Base-by-base conservation (phyloP, 1,140 invertebrate species). In the Carcinoscorpius rotundicauda region DNA sequence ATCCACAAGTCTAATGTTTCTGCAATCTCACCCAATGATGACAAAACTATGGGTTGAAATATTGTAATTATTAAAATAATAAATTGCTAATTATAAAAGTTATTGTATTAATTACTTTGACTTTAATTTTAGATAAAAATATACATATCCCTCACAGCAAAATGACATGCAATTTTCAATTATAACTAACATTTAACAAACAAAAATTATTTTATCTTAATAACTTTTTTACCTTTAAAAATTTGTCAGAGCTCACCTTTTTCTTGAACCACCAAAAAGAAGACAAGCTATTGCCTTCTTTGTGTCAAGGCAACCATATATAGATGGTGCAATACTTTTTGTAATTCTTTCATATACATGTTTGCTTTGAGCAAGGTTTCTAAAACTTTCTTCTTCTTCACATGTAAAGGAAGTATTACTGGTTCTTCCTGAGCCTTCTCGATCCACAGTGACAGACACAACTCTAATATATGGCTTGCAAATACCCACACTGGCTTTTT, bases 241-340 rank as follows among this genome's bases (percentile, higher is more conserved):
- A 29, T 29, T 29, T 29, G 29, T 29, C 29, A 29, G 29, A 29
- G 29, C 29, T 29, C 29, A 29, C 29, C 76, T 75, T 74, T 84
- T 85, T 58, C 82, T 73, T 0, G 82, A 82, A 5, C 91, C 95
- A 70, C 94, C 94, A 81, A 99, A 98, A 49, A 99, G 77, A 58
- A 99, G 79, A 75, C 92, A 96, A 49, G 94, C 90, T 52, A 99
- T 93, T 3, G 97, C 91, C 80, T 97, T 98, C 74, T 99, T 99
- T 66, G 99, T 96, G 77, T 99, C 96, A 6, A 82, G 72, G 59
- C 87, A 88, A 3, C 97, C 97, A 78, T 86, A 99, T 69, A 99
- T 98, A 72, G 96, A 98, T 0, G 97, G 97, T 8, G 97, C 97
- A 72, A 99, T 89, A 62, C 91, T 97, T 68, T 83, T 87, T 0